Conservation (phyloP, 1,140 invertebrate species). For the Acyrthosiphon pisum region DNA sequence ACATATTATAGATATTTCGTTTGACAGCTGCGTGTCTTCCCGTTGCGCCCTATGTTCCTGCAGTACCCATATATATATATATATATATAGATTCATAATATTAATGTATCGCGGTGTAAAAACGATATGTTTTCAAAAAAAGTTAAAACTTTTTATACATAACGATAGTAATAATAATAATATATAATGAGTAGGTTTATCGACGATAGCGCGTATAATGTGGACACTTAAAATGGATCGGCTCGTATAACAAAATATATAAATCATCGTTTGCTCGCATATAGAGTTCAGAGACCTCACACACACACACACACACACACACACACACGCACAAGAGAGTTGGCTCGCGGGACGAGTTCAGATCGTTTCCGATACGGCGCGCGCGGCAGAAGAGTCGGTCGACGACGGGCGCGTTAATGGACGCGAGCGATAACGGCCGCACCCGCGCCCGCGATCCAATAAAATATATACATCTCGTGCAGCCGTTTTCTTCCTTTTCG, state of each 20-base stretch:
- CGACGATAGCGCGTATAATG: no score
- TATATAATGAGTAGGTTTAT: no score
- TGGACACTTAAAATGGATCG: background rate
- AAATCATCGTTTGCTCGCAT: background rate
- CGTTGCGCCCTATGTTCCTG: no score
- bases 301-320: background rate
- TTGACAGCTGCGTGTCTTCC: no score
- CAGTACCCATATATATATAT: no score
- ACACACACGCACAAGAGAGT: background rate
- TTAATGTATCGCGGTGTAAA: no score
- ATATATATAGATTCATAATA: no score
- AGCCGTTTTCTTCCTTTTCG: slow-evolving; percentile 3
- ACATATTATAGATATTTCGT: no score
- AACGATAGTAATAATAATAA: no score
- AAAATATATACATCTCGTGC: background rate
- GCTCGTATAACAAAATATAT: background rate
- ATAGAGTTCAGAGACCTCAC: slow-evolving; percentile 39
- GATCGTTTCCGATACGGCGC: slow-evolving; percentile 31
- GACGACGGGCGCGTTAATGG: slow-evolving; percentile 24
- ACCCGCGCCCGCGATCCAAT: slow-evolving; percentile 21
- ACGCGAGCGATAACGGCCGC: slow-evolving; percentile 22
- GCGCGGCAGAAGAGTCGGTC: background rate
- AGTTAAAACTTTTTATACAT: no score
- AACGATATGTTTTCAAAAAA: no score
- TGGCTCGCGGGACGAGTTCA: background rate